These are phyloP conservation scores for Alcis repandata DNA, from an alignment of 2,888 invertebrate species.

Conservation along the genomic window DNA sequence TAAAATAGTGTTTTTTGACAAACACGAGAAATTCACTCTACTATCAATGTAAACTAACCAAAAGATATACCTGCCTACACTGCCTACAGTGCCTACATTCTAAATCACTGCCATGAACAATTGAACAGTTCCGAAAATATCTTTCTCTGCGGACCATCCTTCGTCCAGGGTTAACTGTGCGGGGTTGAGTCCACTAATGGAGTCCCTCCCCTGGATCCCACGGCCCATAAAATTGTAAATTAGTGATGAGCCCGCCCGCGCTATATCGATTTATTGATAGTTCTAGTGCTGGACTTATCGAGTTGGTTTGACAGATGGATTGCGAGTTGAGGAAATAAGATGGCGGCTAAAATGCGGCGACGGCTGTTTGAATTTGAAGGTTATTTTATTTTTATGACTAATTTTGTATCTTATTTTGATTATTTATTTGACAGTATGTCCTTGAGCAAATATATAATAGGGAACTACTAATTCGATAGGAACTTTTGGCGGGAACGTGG, in stretches of 20 bases:
- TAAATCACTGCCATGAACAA: too few species aligned
- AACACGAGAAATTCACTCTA: too few species aligned
- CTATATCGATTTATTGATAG: slow-evolving; percentile 85
- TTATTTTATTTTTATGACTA: neutral
- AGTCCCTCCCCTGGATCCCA: slow-evolving; percentile 73
- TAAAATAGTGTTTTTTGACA: too few species aligned
- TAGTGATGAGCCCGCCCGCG: slow-evolving; percentile 83
- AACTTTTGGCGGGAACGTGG: too few species aligned
- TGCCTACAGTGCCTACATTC: neutral
- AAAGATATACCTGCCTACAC: neutral
- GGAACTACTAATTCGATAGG: too few species aligned
- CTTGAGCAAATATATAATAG: too few species aligned
- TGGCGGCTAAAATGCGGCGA: neutral
- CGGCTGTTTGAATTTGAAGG: neutral
- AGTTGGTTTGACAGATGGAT: slow-evolving; percentile 44
- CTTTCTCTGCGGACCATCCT: slow-evolving; percentile 64
- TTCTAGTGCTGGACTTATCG: slow-evolving; percentile 61
- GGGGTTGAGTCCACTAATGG: slow-evolving; percentile 77
- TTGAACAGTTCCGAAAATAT: slow-evolving; percentile 9
- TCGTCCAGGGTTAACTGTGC: slow-evolving; percentile 68
- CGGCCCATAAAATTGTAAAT: slow-evolving; percentile 87
- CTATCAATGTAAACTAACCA: neutral
- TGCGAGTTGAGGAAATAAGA: neutral
- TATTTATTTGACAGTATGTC: too few species aligned
- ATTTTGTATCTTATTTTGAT: too few species aligned